Percentiles rank a stretch among this genome's conserved stretches.
phyloP scores from a whole-genome alignment of 1,140 invertebrate species.

The Pogonomyrmex californicus region DNA sequence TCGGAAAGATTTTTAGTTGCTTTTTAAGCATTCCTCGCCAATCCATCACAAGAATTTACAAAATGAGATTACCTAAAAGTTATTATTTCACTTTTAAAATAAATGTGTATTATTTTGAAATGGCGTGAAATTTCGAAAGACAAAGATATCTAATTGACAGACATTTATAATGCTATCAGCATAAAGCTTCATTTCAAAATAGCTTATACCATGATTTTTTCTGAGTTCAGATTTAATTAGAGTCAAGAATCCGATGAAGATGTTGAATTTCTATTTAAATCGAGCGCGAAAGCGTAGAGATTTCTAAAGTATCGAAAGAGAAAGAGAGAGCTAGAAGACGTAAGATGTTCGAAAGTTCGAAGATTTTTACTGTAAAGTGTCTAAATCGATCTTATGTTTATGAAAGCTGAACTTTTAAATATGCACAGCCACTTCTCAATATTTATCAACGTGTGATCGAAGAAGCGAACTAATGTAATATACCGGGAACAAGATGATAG shows the following conservation, averaged over 20 bases:
- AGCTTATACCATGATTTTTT: background rate
- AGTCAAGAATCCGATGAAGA: conserved; percentile 2
- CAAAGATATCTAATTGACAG: background rate
- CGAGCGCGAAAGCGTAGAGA: background rate
- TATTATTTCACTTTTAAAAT: background rate
- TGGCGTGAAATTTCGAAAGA: background rate
- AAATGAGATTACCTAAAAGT: background rate
- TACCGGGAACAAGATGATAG: conserved; percentile 11
- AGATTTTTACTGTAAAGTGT: background rate
- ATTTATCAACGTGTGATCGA: conserved; percentile 39
- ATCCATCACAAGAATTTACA: background rate
- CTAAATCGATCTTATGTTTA: conserved; percentile 38
- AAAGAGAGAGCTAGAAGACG: background rate
- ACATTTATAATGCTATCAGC: background rate
- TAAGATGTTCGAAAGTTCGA: conserved; percentile 22
- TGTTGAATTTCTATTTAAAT: background rate
- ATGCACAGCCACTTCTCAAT: conserved; percentile 57
- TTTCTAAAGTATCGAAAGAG: conserved; percentile 35
- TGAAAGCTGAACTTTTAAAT: conserved; percentile 51
- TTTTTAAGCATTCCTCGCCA: background rate
- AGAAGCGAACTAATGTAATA: conserved; percentile 31
- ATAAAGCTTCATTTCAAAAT: background rate
- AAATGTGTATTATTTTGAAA: background rate
- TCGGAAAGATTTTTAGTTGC: background rate
- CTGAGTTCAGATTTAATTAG: conserved; percentile 12